Percentiles rank a stretch among this genome's conserved stretches.
These are phyloP conservation scores for Helogale parvula DNA, from an alignment of 2,113 vertebrate species.

Conservation along the genomic window DNA sequence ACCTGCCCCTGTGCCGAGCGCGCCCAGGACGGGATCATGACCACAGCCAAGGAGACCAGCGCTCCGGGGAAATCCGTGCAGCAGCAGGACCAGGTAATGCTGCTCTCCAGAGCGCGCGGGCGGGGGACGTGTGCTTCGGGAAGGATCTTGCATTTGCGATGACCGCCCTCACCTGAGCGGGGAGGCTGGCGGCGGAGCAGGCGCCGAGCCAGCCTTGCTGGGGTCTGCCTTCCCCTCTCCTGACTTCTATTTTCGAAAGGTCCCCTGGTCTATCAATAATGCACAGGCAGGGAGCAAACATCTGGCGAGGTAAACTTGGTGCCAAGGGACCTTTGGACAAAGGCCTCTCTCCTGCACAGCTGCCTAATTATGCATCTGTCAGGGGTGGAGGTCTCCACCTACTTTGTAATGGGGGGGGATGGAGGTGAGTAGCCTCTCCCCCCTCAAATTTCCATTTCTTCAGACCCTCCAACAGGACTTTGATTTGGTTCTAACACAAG, in stretches of 20 bases:
- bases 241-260: neutral
- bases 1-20: conserved; percentile 78
- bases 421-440: neutral
- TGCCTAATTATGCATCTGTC: neutral
- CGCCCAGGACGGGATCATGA: conserved; percentile 89
- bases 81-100: conserved; percentile 95
- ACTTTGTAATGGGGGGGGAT: neutral
- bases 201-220: conserved; percentile 36
- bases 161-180: conserved; percentile 69
- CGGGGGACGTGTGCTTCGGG: neutral
- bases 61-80: conserved; percentile 91
- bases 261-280: conserved; percentile 58
- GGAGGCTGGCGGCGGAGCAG: conserved; percentile 39
- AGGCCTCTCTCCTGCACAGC: conserved; percentile 49
- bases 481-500: neutral
- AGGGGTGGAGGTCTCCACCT: neutral
- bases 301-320: conserved; percentile 60
- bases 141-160: neutral
- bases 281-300: neutral
- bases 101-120: neutral
- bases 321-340: neutral
- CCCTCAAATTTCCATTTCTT: too few species aligned
- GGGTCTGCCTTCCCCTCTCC: conserved; percentile 59
- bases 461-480: neutral
- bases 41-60: conserved; percentile 94